Evolutionary conservation across 2,113 vertebrate species (phyloP).

Genomic region (Platichthys stellatus): DNA sequence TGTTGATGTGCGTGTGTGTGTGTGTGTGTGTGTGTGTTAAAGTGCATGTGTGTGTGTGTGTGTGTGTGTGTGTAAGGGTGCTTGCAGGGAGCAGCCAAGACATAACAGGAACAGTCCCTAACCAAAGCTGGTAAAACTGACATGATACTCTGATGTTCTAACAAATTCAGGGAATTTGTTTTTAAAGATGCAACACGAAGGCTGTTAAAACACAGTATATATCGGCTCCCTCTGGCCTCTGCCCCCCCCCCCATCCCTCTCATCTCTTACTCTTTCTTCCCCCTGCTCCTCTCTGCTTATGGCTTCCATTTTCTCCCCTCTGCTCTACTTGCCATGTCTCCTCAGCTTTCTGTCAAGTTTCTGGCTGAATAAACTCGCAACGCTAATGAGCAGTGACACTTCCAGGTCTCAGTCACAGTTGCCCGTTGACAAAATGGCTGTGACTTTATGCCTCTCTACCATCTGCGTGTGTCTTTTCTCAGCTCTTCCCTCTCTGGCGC

Average conservation of each 20-base stretch:
- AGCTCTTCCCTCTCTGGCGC: constrained; percentile 24
- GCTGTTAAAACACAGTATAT: constrained; percentile 39
- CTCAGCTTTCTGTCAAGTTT: constrained; percentile 46
- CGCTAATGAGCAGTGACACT: constrained; percentile 71
- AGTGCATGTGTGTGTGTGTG: not conserved
- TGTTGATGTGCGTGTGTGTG: too few relatives aligned
- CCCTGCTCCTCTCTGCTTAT: constrained; percentile 16
- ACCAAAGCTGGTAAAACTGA: constrained; percentile 27
- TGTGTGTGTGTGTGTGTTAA: not conserved
- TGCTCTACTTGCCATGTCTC: constrained; percentile 17
- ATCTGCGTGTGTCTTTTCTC: constrained; percentile 58
- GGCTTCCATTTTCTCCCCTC: constrained; percentile 18
- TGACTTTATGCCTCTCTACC: constrained; percentile 53
- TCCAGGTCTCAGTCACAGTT: constrained; percentile 66
- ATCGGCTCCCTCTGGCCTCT: constrained; percentile 41
- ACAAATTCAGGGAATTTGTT: constrained; percentile 24
- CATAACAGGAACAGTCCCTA: constrained; percentile 19
- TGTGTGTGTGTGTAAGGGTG: not conserved
- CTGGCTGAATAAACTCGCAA: constrained; percentile 67
- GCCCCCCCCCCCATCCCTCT: constrained; percentile 21
- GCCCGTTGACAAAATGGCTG: constrained; percentile 53
- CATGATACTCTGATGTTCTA: constrained; percentile 21
- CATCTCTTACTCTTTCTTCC: constrained; percentile 1
- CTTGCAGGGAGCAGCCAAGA: not conserved
- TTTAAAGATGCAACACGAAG: constrained; percentile 18